These are phyloP conservation scores for Erinaceus europaeus DNA, from an alignment of 2,113 vertebrate genomes.

Conservation along the genomic window DNA sequence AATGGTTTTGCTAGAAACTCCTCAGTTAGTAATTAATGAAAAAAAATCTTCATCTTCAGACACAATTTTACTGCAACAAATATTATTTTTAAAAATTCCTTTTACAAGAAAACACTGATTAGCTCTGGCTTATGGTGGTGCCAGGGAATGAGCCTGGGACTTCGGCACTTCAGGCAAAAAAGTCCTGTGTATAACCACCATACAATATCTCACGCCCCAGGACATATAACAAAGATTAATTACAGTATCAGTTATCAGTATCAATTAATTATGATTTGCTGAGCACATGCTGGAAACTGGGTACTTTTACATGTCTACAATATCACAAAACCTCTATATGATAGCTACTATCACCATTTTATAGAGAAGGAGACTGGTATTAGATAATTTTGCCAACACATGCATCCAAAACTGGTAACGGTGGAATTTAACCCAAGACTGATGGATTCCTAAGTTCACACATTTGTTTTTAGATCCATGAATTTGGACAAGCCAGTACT, in stretches of 20 bases:
- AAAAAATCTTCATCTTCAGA: conserved; percentile 23
- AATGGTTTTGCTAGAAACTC: background rate
- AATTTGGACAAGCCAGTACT: background rate
- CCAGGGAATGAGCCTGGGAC: too few species aligned
- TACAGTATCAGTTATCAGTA: conserved; percentile 1
- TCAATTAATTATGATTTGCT: background rate
- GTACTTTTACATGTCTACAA: background rate
- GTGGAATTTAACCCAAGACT: background rate
- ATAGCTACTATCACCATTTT: background rate
- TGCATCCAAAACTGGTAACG: background rate
- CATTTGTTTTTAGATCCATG: background rate
- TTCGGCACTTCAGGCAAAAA: too few species aligned
- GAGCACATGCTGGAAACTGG: background rate
- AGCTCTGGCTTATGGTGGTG: too few species aligned
- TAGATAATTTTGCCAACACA: background rate
- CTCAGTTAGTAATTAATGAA: background rate
- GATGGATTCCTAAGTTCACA: background rate
- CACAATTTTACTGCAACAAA: conserved; percentile 4
- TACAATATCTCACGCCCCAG: too few species aligned
- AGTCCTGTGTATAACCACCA: too few species aligned
- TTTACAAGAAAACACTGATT: too few species aligned
- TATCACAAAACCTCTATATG: background rate
- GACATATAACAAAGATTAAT: conserved; percentile 16
- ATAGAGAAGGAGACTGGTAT: background rate
- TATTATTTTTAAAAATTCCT: too few species aligned